phyloP scores from a whole-genome alignment of 53 echinoderm and acorn worm genomes.

The Antedon mediterranea region DNA sequence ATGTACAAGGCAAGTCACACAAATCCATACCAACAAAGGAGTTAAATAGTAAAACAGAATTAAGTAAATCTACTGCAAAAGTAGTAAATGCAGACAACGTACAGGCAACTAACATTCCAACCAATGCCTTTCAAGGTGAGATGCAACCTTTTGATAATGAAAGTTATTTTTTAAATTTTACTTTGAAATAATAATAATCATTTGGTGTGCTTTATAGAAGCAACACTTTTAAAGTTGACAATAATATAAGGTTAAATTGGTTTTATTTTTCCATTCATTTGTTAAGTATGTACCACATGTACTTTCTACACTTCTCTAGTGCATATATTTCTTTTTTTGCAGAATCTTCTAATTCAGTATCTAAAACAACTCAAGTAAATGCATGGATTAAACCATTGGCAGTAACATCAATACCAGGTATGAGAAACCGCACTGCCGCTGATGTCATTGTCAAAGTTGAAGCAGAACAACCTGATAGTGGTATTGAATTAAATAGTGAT shows the following conservation, averaged over 20 bases:
- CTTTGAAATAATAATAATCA: too few species aligned
- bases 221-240: too few species aligned
- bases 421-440: constrained; percentile 13
- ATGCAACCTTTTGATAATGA: too few species aligned
- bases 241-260: too few species aligned
- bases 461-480: constrained; percentile 85
- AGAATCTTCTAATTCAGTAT: constrained; percentile 10
- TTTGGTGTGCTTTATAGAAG: too few species aligned
- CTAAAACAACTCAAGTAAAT: constrained; percentile 57
- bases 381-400: constrained; percentile 83
- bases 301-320: too few species aligned
- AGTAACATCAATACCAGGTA: constrained; percentile 4
- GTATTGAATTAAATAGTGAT: constrained; percentile 93
- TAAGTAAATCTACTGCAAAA: neutral
- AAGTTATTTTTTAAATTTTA: too few species aligned
- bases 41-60: neutral
- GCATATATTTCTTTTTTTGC: too few species aligned
- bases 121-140: neutral
- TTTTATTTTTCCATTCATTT: too few species aligned
- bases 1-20: neutral
- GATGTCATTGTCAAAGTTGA: constrained; percentile 1
- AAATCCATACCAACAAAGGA: neutral
- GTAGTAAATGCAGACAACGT: neutral
- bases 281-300: too few species aligned
- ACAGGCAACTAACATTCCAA: neutral